These are phyloP conservation scores for Andrena flavipes DNA, from an alignment of 2,888 invertebrate species.

Conservation along the genomic window DNA sequence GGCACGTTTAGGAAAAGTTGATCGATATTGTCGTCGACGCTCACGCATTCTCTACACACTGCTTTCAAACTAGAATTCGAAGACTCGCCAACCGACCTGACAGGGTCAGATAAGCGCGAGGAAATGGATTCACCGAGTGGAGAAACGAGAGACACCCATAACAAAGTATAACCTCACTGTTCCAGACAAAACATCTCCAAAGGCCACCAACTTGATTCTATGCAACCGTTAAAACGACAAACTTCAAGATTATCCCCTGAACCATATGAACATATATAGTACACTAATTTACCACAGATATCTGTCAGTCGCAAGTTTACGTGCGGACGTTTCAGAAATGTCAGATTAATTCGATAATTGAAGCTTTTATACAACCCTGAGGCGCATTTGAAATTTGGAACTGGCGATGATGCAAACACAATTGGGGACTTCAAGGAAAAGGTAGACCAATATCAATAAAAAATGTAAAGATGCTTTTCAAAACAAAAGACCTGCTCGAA, in stretches of 20 bases:
- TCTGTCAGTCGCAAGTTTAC: too few relatives aligned
- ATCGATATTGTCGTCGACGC: conserved; percentile 70
- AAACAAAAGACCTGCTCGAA: neutral
- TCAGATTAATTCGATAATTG: neutral
- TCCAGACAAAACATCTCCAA: neutral
- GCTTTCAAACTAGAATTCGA: conserved; percentile 26
- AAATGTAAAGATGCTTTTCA: neutral
- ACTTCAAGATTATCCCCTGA: neutral
- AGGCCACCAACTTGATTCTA: neutral
- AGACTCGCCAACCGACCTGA: neutral
- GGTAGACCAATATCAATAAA: neutral
- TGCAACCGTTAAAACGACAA: neutral
- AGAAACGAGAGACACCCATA: neutral
- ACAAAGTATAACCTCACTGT: neutral
- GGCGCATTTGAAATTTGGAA: neutral
- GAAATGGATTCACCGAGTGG: conserved; percentile 5
- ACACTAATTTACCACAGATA: neutral
- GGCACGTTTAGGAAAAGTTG: conserved; percentile 72
- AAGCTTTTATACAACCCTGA: neutral
- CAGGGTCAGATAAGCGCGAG: conserved; percentile 4
- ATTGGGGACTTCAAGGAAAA: neutral
- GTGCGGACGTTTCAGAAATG: neutral
- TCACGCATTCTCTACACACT: conserved; percentile 51
- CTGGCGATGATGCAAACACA: too few relatives aligned
- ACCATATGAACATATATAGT: neutral